These are phyloP conservation scores for Cydia fagiglandana DNA, from an alignment of 1,140 invertebrate species.

Conservation along the genomic window DNA sequence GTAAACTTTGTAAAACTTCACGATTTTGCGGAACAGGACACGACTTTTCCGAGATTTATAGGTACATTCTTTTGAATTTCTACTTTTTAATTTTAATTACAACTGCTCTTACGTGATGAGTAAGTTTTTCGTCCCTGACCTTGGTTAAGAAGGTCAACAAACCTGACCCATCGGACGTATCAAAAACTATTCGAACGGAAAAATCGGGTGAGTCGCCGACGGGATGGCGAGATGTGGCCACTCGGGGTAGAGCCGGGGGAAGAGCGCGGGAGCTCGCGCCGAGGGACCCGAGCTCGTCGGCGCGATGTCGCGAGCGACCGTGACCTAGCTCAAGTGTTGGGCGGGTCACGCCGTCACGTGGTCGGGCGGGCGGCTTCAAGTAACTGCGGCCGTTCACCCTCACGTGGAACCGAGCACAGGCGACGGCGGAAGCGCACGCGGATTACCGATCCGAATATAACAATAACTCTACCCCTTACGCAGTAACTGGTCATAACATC, in stretches of 20 bases:
- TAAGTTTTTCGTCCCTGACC: conserved; percentile 46
- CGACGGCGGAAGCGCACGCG: conserved; percentile 42
- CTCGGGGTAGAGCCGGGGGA: conserved; percentile 38
- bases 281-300: conserved; percentile 53
- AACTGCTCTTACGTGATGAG: background rate
- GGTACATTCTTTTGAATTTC: background rate
- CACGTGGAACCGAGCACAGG: conserved; percentile 42
- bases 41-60: too few species aligned
- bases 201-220: conserved; percentile 59
- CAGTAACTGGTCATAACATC: background rate
- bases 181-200: conserved; percentile 72
- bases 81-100: background rate
- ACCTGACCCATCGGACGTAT: conserved; percentile 57
- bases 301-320: conserved; percentile 57
- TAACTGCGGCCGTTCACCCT: conserved; percentile 70
- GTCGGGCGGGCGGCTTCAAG: conserved; percentile 52
- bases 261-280: conserved; percentile 28
- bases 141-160: conserved; percentile 60
- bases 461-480: background rate
- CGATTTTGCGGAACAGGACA: too few species aligned
- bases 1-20: too few species aligned
- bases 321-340: conserved; percentile 70
- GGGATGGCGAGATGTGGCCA: conserved; percentile 54
- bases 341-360: conserved; percentile 66
- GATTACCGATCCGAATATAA: background rate